Evolutionary conservation across 2,797 vertebrate species (phyloP), one percentile per base, ranked within the genome.

Genomic region (Setipinna tenuifilis): DNA sequence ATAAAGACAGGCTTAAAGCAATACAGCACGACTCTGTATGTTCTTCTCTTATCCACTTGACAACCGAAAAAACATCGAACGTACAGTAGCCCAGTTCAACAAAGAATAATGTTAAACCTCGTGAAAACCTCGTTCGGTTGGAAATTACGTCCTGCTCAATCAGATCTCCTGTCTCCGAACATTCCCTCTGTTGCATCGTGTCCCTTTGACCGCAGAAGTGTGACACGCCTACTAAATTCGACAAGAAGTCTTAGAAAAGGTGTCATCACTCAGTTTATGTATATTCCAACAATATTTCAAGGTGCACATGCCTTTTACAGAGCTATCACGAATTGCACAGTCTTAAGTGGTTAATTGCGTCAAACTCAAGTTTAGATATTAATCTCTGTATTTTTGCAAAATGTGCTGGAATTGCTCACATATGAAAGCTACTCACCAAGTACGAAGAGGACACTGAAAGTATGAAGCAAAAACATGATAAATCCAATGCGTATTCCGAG

Each of bases 381-480:
- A 65, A 71, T 9, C 71, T 21, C 0, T 25, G 14, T 78, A 78
- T 78, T 78, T 78, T 10, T 44, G 6, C 71, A 7, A 78, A 44
- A 44, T 5, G 71, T 78, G 71, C 41, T 44, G 31, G 31, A 44
- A 41, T 78, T 44, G 16, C 5, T 75, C 61, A 59, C 16, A 35
- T 16, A 41, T 75, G 31, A 6, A 75, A 1, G 3, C 31, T 78
- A 91, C 91, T 91, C 83, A 92, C 90, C 91, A 85, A 88, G 81
- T 78, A 90, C 59, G 84, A 91, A 62, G 61, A 92, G 83, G 83
- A 91, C 83, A 83, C 87, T 86, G 84, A 91, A 85, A 86, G 87
- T 86, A 85, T 88, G 85, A 28, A 89, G 83, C 68, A 89, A 86
- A 90, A 89, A 89, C 91, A 91, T 92, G 85, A 86, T 91, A 90